Conservation (phyloP, 2,797 vertebrate species). For the Eulemur coronatus region DNA sequence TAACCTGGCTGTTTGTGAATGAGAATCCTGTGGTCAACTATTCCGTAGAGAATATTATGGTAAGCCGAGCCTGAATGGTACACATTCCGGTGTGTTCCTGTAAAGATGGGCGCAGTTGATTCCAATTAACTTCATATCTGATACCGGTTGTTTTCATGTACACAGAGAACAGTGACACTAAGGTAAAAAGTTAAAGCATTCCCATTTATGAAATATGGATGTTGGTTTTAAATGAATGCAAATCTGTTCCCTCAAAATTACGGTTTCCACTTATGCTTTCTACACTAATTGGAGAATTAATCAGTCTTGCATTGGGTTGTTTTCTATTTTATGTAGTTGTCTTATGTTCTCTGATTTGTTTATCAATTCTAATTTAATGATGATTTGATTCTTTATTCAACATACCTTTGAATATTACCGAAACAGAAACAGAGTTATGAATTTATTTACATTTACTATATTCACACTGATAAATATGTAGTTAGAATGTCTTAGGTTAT, state of each 20-base stretch:
- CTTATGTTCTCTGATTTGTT: constrained; percentile 68
- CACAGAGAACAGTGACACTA: constrained; percentile 77
- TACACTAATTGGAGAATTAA: constrained; percentile 71
- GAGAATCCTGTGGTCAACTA: constrained; percentile 93
- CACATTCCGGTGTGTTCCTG: constrained; percentile 86
- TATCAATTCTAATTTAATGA: constrained; percentile 64
- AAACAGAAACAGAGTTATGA: constrained; percentile 65
- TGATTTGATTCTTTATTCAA: constrained; percentile 64
- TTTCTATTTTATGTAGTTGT: constrained; percentile 48
- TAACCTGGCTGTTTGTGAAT: constrained; percentile 98
- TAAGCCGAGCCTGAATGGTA: constrained; percentile 88
- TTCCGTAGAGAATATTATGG: constrained; percentile 92
- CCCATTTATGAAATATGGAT: constrained; percentile 73
- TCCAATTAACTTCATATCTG: constrained; percentile 86
- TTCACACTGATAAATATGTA: constrained; percentile 77
- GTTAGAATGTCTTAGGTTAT: constrained; percentile 75
- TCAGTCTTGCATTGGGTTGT: constrained; percentile 74
- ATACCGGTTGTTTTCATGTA: constrained; percentile 84
- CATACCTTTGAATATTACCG: constrained; percentile 55
- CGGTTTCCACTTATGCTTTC: constrained; percentile 57
- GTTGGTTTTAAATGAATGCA: constrained; percentile 78
- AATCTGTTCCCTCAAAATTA: constrained; percentile 60
- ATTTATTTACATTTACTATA: constrained; percentile 65
- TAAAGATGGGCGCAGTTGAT: constrained; percentile 85
- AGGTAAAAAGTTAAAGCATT: constrained; percentile 78